Evolutionary conservation across 2,888 invertebrate species (phyloP).

Genomic region (Polydrusus pterygomalis): DNA sequence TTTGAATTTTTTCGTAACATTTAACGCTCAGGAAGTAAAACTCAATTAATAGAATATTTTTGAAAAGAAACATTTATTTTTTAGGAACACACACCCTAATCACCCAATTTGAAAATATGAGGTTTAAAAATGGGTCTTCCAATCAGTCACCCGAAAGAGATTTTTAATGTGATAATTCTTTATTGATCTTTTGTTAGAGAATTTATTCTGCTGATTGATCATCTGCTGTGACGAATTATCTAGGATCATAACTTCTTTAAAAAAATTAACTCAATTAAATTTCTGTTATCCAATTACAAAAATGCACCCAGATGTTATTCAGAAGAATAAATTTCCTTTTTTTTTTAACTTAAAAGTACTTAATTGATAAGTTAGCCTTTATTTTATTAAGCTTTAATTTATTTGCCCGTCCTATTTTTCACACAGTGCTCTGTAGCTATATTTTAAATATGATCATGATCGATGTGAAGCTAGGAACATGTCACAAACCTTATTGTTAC

Average conservation of each 20-base stretch:
- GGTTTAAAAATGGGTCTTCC: constrained; percentile 50
- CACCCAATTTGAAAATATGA: constrained; percentile 86
- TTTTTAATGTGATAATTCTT: constrained; percentile 44
- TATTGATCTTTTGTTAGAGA: background rate
- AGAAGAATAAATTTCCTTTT: background rate
- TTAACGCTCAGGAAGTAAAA: too few species aligned
- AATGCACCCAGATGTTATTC: background rate
- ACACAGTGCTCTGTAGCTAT: background rate
- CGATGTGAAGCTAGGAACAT: too few species aligned
- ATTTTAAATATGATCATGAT: background rate
- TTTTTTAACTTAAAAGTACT: background rate
- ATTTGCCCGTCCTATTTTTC: background rate
- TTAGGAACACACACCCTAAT: constrained; percentile 84
- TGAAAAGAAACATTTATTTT: constrained; percentile 18
- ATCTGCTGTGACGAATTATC: background rate
- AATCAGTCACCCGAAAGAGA: constrained; percentile 36
- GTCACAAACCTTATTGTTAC: too few species aligned
- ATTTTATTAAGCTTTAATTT: background rate
- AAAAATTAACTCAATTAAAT: too few species aligned
- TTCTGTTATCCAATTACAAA: background rate
- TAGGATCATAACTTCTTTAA: background rate
- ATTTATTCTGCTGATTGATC: background rate
- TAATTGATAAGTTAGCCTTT: background rate
- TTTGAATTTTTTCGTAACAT: background rate
- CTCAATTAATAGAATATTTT: background rate